These are phyloP conservation scores for Bujurquina vittata DNA, from an alignment of 2,113 vertebrate genomes.

Conservation along the genomic window DNA sequence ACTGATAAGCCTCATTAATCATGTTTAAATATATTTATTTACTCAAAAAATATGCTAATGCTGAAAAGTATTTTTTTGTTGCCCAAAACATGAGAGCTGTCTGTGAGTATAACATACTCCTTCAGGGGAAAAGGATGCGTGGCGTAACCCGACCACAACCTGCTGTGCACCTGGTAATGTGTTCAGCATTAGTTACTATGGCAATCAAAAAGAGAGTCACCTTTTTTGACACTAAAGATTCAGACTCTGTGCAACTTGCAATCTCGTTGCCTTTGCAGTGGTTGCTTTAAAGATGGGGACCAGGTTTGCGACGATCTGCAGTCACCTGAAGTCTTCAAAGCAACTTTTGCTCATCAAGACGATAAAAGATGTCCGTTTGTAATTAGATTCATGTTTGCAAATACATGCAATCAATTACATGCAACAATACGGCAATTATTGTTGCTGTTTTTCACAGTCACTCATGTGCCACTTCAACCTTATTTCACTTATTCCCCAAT, in stretches of 20 bases:
- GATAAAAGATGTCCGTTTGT: neutral
- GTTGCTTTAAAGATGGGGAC: neutral
- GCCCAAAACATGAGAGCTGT: neutral
- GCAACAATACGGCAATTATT: no score
- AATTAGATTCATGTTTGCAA: neutral
- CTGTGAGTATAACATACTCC: neutral
- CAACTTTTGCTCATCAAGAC: neutral
- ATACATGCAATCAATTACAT: neutral
- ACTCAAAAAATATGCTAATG: neutral
- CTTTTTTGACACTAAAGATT: neutral
- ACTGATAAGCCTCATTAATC: neutral
- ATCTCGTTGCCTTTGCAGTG: neutral
- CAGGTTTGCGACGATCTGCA: no score
- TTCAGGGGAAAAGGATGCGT: neutral
- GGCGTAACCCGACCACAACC: neutral
- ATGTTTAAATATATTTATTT: neutral
- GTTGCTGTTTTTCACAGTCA: no score
- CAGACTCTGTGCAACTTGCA: neutral
- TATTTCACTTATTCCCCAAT: neutral
- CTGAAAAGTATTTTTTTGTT: neutral
- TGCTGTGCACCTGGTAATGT: neutral
- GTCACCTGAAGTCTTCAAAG: neutral
- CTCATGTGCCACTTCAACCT: neutral
- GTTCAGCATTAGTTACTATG: neutral
- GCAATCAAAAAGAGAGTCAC: neutral